Evolutionary conservation across 2,113 vertebrate genomes (phyloP).

Genomic region (Etheostoma spectabile): DNA sequence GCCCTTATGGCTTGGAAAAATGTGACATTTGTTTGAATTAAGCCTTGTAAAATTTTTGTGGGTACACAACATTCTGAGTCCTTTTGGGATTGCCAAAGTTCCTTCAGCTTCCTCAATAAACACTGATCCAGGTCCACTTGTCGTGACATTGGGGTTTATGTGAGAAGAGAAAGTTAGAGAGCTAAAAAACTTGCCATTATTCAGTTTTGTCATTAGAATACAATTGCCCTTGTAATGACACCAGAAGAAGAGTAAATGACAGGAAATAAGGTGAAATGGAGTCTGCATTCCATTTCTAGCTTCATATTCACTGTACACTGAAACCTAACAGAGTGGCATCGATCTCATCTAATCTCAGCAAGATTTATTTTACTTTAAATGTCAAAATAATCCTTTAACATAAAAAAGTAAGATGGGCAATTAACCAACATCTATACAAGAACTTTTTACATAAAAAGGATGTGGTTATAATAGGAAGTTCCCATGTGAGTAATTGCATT

Average conservation of each 20-base stretch:
- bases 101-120: slow-evolving; percentile 58
- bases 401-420: neutral
- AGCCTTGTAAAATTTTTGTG: slow-evolving; percentile 63
- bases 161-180: slow-evolving; percentile 43
- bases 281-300: neutral
- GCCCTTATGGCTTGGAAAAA: slow-evolving; percentile 36
- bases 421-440: neutral
- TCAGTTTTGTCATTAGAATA: slow-evolving; percentile 43
- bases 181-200: slow-evolving; percentile 29
- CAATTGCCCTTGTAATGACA: slow-evolving; percentile 19
- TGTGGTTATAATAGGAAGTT: slow-evolving; percentile 9
- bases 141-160: slow-evolving; percentile 58
- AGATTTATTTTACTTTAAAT: neutral
- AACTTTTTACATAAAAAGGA: slow-evolving; percentile 9
- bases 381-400: neutral
- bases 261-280: neutral
- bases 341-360: neutral
- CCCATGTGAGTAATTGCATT: slow-evolving; percentile 2
- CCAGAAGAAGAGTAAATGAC: neutral
- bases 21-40: slow-evolving; percentile 61
- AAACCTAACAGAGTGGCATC: neutral
- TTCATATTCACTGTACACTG: neutral
- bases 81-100: slow-evolving; percentile 57
- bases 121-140: slow-evolving; percentile 38
- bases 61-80: slow-evolving; percentile 27